Evolutionary conservation across 2,113 vertebrate species (phyloP).

Genomic region (Tragelaphus buxtoni): DNA sequence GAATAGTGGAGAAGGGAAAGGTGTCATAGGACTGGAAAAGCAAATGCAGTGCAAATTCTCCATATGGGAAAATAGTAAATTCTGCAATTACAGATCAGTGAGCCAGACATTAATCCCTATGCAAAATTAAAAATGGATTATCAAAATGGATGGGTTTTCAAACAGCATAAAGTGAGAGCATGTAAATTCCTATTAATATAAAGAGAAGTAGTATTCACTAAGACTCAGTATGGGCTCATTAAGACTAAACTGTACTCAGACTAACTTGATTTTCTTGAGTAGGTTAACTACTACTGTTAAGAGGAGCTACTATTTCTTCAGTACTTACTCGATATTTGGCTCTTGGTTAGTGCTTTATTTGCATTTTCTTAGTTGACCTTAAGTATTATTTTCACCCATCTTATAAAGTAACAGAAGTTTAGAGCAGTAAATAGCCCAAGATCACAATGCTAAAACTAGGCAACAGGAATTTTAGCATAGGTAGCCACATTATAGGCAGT

Average conservation of each 20-base stretch:
- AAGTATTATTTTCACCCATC: background rate
- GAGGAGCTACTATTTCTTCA: slow-evolving; percentile 9
- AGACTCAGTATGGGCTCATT: background rate
- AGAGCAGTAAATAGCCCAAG: background rate
- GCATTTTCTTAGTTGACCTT: background rate
- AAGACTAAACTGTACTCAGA: background rate
- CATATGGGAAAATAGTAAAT: background rate
- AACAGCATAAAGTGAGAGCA: background rate
- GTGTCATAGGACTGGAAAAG: background rate
- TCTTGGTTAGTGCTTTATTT: background rate
- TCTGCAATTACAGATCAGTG: background rate
- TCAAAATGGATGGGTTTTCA: background rate
- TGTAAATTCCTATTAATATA: background rate
- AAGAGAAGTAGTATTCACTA: background rate
- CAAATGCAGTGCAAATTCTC: background rate
- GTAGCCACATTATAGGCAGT: background rate
- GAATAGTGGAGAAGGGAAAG: background rate
- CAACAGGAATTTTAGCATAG: background rate
- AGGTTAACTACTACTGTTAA: background rate
- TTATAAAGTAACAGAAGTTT: background rate
- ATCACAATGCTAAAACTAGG: background rate
- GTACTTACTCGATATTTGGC: background rate
- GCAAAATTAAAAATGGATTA: slow-evolving; percentile 29
- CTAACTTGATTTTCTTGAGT: background rate
- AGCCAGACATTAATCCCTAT: background rate